phyloP scores from a whole-genome alignment of 2,113 vertebrate species.

The Condylura cristata region DNA sequence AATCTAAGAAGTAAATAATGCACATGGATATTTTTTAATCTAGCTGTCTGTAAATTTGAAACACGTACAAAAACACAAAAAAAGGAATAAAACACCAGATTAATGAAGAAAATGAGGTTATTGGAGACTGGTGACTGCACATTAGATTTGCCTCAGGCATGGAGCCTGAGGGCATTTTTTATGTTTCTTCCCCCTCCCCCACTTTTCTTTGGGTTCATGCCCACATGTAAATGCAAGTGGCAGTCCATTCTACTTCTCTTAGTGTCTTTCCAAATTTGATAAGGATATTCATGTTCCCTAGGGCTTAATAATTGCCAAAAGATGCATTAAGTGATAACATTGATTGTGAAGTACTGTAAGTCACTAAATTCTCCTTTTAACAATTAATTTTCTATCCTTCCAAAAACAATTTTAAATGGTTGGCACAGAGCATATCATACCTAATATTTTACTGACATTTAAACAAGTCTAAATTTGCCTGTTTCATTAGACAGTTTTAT shows the following conservation, averaged over 20 bases:
- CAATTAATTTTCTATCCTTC: slow-evolving; percentile 67
- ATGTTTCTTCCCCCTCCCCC: not conserved
- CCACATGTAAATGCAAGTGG: slow-evolving; percentile 24
- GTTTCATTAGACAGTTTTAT: slow-evolving; percentile 68
- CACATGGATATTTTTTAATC: not conserved
- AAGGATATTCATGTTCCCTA: slow-evolving; percentile 63
- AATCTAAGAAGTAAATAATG: slow-evolving; percentile 32
- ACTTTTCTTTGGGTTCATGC: slow-evolving; percentile 29
- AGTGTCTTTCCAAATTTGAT: slow-evolving; percentile 75
- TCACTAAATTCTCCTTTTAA: slow-evolving; percentile 47
- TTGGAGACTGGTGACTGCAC: not conserved
- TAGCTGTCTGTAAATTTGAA: not conserved
- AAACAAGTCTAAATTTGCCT: not conserved
- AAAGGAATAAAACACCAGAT: not conserved
- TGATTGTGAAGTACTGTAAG: slow-evolving; percentile 56
- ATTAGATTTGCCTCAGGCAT: not conserved
- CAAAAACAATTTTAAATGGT: slow-evolving; percentile 52
- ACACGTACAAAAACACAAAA: slow-evolving; percentile 37
- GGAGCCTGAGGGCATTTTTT: not conserved
- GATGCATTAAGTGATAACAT: slow-evolving; percentile 68
- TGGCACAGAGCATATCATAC: slow-evolving; percentile 44
- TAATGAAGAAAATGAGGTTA: slow-evolving; percentile 20
- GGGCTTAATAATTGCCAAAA: slow-evolving; percentile 79
- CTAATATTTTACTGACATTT: slow-evolving; percentile 74
- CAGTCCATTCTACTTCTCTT: slow-evolving; percentile 57